These are phyloP conservation scores for Tragelaphus buxtoni DNA, from an alignment of 2,113 vertebrate genomes.

Conservation along the genomic window DNA sequence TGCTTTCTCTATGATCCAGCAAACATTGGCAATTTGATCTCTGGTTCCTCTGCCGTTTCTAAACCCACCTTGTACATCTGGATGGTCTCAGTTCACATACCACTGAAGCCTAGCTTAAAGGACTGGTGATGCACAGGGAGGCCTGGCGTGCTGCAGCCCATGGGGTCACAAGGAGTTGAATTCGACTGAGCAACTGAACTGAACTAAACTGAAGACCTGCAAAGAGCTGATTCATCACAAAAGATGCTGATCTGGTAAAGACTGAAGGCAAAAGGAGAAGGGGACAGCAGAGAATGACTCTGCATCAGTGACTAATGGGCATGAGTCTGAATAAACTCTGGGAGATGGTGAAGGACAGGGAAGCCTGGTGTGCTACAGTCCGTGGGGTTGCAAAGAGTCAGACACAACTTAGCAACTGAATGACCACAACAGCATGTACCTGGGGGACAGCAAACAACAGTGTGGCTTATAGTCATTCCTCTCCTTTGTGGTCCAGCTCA, in stretches of 20 bases:
- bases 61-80: background rate
- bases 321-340: background rate
- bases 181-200: background rate
- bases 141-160: background rate
- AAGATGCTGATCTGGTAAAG: background rate
- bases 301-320: background rate
- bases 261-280: background rate
- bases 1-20: background rate
- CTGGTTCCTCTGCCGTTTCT: background rate
- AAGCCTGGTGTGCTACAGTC: background rate
- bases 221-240: background rate
- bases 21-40: background rate
- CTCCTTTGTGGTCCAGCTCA: background rate
- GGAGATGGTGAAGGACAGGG: background rate
- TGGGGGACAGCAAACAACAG: background rate
- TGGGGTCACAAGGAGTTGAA: too few species aligned
- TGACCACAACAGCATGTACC: background rate
- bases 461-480: rapidly evolving
- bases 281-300: background rate
- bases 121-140: background rate
- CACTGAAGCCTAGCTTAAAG: background rate
- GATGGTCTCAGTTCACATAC: background rate
- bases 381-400: background rate
- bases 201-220: background rate
- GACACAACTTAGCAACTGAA: background rate